A percentile compares a stretch with the other conserved stretches of the same genome.
Conservation (phyloP, 2,113 vertebrate species). For the Neopipo cinnamomea region DNA sequence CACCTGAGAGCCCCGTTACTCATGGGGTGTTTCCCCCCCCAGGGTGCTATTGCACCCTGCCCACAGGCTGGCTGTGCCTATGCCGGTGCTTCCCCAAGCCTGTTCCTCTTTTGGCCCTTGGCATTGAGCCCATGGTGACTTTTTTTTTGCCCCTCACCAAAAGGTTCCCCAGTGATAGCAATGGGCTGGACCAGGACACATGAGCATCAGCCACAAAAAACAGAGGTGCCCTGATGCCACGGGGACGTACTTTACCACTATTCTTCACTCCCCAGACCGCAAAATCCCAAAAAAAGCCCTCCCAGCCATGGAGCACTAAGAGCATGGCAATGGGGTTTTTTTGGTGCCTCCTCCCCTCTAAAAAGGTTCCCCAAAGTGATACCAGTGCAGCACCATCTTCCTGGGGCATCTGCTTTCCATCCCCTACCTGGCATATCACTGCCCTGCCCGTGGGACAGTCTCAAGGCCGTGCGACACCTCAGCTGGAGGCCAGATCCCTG, state of each 20-base stretch:
- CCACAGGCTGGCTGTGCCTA: fast-evolving
- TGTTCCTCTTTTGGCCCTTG: not conserved
- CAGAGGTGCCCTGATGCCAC: not conserved
- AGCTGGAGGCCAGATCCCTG: not conserved
- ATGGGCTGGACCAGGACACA: not conserved
- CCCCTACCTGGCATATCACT: not conserved
- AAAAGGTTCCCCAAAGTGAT: not conserved
- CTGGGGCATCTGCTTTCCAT: not conserved
- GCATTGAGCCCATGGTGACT: not conserved
- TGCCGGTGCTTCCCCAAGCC: not conserved
- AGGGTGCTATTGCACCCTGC: not conserved
- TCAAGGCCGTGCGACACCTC: not conserved
- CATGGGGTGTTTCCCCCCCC: not conserved
- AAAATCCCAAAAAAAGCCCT: not conserved
- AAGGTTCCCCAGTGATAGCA: not conserved
- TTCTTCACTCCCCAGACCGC: not conserved
- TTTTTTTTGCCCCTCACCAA: not conserved
- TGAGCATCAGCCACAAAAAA: not conserved
- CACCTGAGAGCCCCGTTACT: not conserved
- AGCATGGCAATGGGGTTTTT: fast-evolving
- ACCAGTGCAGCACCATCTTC: not conserved
- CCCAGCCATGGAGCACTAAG: not conserved
- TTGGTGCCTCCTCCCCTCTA: fast-evolving
- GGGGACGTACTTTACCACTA: not conserved
- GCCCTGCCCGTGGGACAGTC: not conserved